A percentile compares a stretch with the other conserved stretches of the same genome.
Conservation (phyloP, 2,888 invertebrate genomes). For the Tridacna gigas region DNA sequence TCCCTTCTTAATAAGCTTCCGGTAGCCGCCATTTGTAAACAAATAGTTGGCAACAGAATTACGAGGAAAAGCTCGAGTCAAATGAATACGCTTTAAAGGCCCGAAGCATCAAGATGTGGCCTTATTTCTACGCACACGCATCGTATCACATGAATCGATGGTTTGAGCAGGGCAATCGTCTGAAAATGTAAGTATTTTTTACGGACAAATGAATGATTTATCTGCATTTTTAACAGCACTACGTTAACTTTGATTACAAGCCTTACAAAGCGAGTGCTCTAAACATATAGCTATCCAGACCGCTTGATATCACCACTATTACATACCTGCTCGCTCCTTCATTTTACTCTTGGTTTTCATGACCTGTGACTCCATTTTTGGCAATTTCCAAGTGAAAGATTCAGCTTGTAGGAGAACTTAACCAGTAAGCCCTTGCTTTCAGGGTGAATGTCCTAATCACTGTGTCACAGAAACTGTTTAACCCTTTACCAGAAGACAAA, state of each 20-base stretch:
- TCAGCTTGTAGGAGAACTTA: no score
- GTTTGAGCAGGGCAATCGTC: slow-evolving; percentile 81
- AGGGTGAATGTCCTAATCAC: no score
- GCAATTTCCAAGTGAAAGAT: no score
- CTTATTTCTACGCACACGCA: slow-evolving; percentile 79
- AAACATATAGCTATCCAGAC: no score
- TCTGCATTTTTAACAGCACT: neutral
- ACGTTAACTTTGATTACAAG: neutral
- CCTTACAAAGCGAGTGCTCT: no score
- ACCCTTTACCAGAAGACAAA: no score
- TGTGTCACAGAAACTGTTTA: no score
- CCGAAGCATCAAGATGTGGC: slow-evolving; percentile 75
- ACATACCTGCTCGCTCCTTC: no score
- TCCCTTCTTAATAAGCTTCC: slow-evolving; percentile 1
- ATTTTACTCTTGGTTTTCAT: no score
- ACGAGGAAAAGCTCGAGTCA: neutral
- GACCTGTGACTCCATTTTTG: no score
- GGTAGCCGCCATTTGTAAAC: slow-evolving; percentile 64
- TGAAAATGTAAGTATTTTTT: slow-evolving; percentile 76
- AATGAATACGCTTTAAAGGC: neutral
- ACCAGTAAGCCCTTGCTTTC: no score
- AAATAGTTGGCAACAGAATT: slow-evolving; percentile 52
- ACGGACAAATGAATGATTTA: neutral
- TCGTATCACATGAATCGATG: slow-evolving; percentile 80
- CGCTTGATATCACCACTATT: no score